phyloP scores from a whole-genome alignment of 2,113 vertebrate genomes.

The Theristicus caerulescens region DNA sequence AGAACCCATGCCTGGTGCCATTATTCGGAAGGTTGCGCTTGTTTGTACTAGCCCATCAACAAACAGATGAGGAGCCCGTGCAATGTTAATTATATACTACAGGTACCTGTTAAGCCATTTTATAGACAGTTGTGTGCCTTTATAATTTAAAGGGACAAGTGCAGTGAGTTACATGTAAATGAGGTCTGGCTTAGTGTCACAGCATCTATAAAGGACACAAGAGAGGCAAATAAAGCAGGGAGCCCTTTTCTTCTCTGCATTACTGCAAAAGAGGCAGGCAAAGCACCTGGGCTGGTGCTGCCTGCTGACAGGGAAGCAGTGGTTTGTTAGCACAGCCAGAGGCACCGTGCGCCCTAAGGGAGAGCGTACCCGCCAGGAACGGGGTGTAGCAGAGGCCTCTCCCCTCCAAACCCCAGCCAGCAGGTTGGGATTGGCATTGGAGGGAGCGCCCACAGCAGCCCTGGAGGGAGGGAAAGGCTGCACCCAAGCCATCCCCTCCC shows the following conservation, averaged over 20 bases:
- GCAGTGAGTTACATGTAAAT: neutral
- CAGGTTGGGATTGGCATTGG: neutral
- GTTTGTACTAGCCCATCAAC: neutral
- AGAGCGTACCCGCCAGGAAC: neutral
- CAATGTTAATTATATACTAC: neutral
- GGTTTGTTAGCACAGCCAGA: neutral
- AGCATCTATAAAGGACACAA: neutral
- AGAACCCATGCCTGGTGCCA: neutral
- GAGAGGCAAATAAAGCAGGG: neutral
- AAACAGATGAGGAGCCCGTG: neutral
- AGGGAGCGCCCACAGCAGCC: neutral
- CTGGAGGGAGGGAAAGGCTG: neutral
- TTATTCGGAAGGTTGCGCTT: neutral
- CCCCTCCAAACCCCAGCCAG: neutral
- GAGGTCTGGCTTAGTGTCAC: neutral
- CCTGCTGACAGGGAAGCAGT: neutral
- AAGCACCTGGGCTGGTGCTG: accelerated
- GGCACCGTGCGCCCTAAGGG: neutral
- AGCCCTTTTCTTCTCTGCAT: neutral
- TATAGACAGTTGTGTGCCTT: neutral
- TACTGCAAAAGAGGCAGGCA: neutral
- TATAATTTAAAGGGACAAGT: neutral
- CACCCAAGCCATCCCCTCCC: neutral
- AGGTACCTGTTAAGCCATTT: neutral
- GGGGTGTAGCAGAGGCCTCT: neutral